Evolutionary conservation across 1,140 invertebrate species (phyloP).

Genomic region (Brachionus calyciflorus): DNA sequence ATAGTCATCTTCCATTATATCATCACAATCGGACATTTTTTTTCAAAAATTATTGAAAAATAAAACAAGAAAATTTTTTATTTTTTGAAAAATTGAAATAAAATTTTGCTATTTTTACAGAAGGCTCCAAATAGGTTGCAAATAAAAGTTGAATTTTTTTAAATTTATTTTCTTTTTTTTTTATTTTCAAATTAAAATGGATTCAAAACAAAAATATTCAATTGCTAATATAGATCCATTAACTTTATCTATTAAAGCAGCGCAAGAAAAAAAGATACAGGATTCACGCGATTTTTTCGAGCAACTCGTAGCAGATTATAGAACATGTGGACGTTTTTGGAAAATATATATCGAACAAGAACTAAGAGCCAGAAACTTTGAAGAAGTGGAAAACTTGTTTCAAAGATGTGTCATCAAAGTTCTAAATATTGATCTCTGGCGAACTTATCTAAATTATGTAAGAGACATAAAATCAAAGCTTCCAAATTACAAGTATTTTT

Average conservation of each 20-base stretch:
- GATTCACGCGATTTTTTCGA: conserved; percentile 89
- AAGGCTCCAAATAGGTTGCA: background rate
- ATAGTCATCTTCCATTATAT: conserved; percentile 47
- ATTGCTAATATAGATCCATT: conserved; percentile 27
- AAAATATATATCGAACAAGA: conserved; percentile 99
- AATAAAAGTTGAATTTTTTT: conserved; percentile 3
- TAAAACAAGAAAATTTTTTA: background rate
- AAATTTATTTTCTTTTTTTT: background rate
- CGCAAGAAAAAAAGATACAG: conserved; percentile 72
- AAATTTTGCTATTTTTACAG: conserved; percentile 27
- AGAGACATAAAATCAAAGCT: conserved; percentile 87
- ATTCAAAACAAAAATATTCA: background rate
- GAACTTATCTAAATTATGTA: conserved; percentile 92
- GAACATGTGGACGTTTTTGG: conserved; percentile 94
- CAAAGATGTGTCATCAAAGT: conserved; percentile 96
- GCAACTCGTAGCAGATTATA: conserved; percentile 84
- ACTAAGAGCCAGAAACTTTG: conserved; percentile 52
- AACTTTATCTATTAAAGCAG: conserved; percentile 38
- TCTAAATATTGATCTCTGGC: conserved; percentile 97
- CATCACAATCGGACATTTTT: conserved; percentile 44
- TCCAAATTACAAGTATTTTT: conserved; percentile 63
- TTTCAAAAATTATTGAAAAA: background rate
- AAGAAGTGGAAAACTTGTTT: conserved; percentile 67
- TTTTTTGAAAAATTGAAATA: background rate
- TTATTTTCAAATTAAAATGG: too few relatives aligned